Percentiles rank a stretch among this genome's conserved stretches.
Conservation (phyloP, 1,140 invertebrate species). For the Hyles euphorbiae region DNA sequence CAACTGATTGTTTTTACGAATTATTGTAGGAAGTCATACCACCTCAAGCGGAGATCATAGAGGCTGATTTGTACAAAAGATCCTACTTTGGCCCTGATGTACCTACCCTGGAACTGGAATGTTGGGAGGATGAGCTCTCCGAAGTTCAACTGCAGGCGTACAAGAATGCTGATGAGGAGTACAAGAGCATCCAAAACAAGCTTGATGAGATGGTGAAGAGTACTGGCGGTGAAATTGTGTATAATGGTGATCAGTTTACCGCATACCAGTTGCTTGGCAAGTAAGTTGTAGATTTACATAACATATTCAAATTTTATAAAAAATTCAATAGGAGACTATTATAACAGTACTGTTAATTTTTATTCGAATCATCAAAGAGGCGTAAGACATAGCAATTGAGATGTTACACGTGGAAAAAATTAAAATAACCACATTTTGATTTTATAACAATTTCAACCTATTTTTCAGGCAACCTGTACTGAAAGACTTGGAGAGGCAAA, state of each 20-base stretch:
- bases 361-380: too few relatives aligned
- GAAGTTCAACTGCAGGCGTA: constrained; percentile 77
- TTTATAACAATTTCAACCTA: not conserved
- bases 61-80: constrained; percentile 65
- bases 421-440: too few relatives aligned
- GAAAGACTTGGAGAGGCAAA: constrained; percentile 64
- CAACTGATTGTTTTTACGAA: too few relatives aligned
- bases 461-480: constrained; percentile 58
- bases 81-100: constrained; percentile 71
- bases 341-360: too few relatives aligned
- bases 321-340: too few relatives aligned
- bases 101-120: constrained; percentile 80
- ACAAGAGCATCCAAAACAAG: constrained; percentile 77
- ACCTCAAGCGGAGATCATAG: constrained; percentile 65
- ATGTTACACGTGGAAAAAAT: too few relatives aligned
- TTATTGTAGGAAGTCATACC: constrained; percentile 38
- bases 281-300: constrained; percentile 36
- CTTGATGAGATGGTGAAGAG: constrained; percentile 75
- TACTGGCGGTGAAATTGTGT: constrained; percentile 78
- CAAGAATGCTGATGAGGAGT: constrained; percentile 77
- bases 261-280: constrained; percentile 77
- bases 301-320: too few relatives aligned
- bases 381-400: too few relatives aligned
- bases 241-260: constrained; percentile 77
- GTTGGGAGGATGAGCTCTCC: constrained; percentile 80